phyloP scores from a whole-genome alignment of 2,888 invertebrate species.

The Myopa testacea region DNA sequence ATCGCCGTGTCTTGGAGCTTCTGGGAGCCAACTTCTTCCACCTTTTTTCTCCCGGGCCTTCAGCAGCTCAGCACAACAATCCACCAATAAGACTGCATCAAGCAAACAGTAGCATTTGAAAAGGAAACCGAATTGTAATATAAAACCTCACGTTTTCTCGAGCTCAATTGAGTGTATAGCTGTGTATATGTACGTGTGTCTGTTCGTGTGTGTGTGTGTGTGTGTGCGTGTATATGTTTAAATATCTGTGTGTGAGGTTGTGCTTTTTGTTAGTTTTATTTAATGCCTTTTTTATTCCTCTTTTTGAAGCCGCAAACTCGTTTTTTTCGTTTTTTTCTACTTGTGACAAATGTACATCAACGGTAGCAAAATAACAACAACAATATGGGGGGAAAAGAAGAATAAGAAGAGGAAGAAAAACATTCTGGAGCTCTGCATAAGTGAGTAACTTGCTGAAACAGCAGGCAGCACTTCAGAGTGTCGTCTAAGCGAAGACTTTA shows the following conservation, averaged over 20 bases:
- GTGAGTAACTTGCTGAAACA: conserved; percentile 48
- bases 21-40: neutral
- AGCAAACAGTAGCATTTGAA: neutral
- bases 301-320: neutral
- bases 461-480: conserved; percentile 29
- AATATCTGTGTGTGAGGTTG: neutral
- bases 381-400: neutral
- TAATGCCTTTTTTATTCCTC: neutral
- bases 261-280: conserved; percentile 12
- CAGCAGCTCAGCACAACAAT: neutral
- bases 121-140: neutral
- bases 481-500: neutral
- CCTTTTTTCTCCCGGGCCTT: neutral
- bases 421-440: conserved; percentile 32
- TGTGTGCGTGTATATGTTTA: neutral
- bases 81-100: neutral
- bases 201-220: neutral
- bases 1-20: too few relatives aligned
- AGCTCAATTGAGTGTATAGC: neutral
- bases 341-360: neutral
- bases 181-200: neutral
- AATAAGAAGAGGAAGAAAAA: too few relatives aligned
- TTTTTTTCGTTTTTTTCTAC: too few relatives aligned
- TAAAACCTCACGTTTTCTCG: conserved; percentile 18
- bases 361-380: conserved; percentile 47